These are phyloP conservation scores for Troides helena DNA, from an alignment of 2,888 invertebrate species.

Conservation along the genomic window DNA sequence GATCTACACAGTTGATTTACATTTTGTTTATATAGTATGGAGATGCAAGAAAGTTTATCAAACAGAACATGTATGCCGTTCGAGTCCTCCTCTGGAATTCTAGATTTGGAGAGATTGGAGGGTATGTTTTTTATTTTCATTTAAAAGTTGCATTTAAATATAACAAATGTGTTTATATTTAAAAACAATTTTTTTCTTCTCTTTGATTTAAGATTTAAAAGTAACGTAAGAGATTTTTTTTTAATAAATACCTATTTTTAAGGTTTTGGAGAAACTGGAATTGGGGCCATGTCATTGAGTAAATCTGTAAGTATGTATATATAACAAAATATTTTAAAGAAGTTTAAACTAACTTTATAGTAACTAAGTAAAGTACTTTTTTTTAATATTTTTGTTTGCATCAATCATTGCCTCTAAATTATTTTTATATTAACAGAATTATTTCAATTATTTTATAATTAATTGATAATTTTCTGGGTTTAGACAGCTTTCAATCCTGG, in stretches of 20 bases:
- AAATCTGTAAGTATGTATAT: constrained; percentile 55
- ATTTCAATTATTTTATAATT: neutral
- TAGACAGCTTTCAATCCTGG: constrained; percentile 68
- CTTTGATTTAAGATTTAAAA: neutral
- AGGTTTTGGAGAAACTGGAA: constrained; percentile 65
- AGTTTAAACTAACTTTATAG: neutral
- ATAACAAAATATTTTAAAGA: neutral
- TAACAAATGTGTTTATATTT: neutral
- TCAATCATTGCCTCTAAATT: neutral
- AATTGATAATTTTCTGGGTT: constrained; percentile 28
- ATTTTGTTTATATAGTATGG: constrained; percentile 1
- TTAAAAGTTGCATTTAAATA: neutral
- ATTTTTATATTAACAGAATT: neutral
- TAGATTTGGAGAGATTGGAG: constrained; percentile 66
- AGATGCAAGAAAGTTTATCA: constrained; percentile 29
- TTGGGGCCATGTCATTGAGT: constrained; percentile 54
- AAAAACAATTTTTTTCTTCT: neutral
- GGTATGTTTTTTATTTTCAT: constrained; percentile 44
- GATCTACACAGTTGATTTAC: neutral
- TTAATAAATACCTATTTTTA: constrained; percentile 20
- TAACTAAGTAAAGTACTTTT: no score
- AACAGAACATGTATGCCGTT: constrained; percentile 29
- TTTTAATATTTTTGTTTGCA: neutral
- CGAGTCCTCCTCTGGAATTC: constrained; percentile 67
- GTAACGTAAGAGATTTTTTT: neutral